Evolutionary conservation across 2,113 vertebrate genomes (phyloP).

Genomic region (Thermophis baileyi): DNA sequence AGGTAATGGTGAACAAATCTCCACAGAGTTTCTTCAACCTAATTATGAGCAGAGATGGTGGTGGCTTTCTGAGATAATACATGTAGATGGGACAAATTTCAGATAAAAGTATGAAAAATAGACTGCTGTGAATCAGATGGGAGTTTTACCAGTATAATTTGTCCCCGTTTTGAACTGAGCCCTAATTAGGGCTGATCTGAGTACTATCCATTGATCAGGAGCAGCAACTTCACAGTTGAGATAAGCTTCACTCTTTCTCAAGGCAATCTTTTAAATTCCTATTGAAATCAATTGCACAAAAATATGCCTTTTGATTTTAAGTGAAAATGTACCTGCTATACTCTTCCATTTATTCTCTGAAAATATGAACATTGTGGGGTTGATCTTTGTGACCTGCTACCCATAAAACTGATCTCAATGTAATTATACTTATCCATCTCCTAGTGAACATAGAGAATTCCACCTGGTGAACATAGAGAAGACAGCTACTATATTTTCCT

Average conservation of each 20-base stretch:
- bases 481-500: not conserved
- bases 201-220: not conserved
- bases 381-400: not conserved
- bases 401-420: not conserved
- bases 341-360: not conserved
- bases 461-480: not conserved
- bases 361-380: not conserved
- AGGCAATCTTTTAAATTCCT: not conserved
- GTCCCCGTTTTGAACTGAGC: not conserved
- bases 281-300: not conserved
- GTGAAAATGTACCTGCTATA: not conserved
- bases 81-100: not conserved
- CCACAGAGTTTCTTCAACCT: not conserved
- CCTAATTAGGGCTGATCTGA: not conserved
- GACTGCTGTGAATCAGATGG: not conserved
- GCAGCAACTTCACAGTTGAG: not conserved
- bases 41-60: not conserved
- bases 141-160: not conserved
- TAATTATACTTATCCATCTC: not conserved
- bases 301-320: not conserved
- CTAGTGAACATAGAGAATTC: not conserved
- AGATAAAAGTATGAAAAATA: not conserved
- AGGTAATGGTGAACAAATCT: not conserved
- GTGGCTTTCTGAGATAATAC: not conserved
- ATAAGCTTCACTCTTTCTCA: not conserved